A percentile compares a stretch with the other conserved stretches of the same genome.
phyloP scores from a whole-genome alignment of 2,113 vertebrate genomes.

The Strix uralensis region DNA sequence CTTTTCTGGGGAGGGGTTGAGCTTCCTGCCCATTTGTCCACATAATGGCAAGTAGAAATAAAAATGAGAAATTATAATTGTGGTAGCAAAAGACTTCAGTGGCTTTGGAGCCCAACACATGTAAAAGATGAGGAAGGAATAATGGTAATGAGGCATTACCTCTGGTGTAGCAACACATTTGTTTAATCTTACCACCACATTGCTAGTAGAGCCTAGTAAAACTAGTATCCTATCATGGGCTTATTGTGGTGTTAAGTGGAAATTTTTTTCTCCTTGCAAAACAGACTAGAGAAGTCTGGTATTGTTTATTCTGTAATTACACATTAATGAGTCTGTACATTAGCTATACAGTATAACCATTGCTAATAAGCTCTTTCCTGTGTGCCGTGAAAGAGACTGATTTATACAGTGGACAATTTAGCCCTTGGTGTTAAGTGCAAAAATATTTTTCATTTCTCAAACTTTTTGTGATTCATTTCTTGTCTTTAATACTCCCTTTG shows the following conservation, averaged over 20 bases:
- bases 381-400: neutral
- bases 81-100: neutral
- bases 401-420: neutral
- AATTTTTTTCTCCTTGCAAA: neutral
- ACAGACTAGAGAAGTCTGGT: neutral
- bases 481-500: neutral
- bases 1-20: neutral
- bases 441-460: neutral
- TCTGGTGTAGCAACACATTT: neutral
- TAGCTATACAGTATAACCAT: neutral
- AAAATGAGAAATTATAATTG: conserved; percentile 13
- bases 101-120: neutral
- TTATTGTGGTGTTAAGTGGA: neutral
- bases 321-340: neutral
- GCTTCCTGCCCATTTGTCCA: neutral
- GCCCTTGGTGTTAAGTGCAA: neutral
- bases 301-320: conserved; percentile 22
- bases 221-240: neutral
- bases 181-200: neutral
- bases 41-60: neutral
- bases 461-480: neutral
- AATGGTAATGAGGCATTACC: conserved; percentile 12
- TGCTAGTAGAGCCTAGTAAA: neutral
- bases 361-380: neutral
- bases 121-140: neutral